phyloP scores from a whole-genome alignment of 2,888 invertebrate genomes.

The Metalampra italica region DNA sequence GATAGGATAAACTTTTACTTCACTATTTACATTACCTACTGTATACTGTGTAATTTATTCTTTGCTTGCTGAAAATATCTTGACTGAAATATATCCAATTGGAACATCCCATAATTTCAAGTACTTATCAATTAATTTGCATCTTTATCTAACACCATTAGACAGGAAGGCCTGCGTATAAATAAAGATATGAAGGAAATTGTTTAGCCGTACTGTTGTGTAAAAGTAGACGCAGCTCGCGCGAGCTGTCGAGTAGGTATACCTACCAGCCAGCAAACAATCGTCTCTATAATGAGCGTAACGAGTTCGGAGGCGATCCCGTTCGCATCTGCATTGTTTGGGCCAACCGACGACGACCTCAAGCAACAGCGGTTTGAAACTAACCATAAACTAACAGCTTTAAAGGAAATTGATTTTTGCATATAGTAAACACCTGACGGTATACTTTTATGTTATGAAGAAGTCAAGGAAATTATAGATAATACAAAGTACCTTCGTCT shows the following conservation, averaged over 20 bases:
- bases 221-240: slow-evolving; percentile 42
- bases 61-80: no score
- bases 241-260: no score
- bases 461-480: no score
- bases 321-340: slow-evolving; percentile 54
- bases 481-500: no score
- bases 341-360: slow-evolving; percentile 1
- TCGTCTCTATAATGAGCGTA: slow-evolving; percentile 61
- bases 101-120: no score
- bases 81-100: no score
- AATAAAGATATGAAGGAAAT: slow-evolving; percentile 33
- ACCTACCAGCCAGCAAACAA: slow-evolving; percentile 55
- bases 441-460: not conserved
- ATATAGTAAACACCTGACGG: slow-evolving; percentile 12
- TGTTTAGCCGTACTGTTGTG: slow-evolving; percentile 46
- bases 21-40: no score
- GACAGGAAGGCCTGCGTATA: slow-evolving; percentile 9
- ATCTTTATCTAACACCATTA: slow-evolving; percentile 2
- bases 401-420: slow-evolving; percentile 22
- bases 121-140: no score
- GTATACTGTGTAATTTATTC: no score
- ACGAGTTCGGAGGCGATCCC: slow-evolving; percentile 52
- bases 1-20: not conserved
- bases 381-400: slow-evolving; percentile 8
- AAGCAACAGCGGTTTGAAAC: slow-evolving; percentile 6